A percentile compares a stretch with the other conserved stretches of the same genome.
Conservation (phyloP, 2,113 vertebrate species). For the Oreochromis niloticus region DNA sequence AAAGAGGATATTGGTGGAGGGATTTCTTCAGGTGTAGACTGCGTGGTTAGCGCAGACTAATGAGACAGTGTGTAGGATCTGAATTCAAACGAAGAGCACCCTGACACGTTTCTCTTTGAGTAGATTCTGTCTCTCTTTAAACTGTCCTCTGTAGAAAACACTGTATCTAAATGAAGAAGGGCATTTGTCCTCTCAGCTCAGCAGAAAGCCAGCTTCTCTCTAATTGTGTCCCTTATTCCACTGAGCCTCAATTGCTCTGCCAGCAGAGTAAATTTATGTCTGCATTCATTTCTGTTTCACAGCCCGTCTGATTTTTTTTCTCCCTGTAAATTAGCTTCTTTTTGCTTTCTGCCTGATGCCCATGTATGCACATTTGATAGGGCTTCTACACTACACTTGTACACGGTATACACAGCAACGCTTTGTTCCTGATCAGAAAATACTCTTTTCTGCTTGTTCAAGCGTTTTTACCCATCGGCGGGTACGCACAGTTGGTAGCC, state of each 20-base stretch:
- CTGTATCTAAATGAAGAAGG: background rate
- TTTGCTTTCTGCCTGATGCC: background rate
- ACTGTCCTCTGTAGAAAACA: background rate
- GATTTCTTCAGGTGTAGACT: background rate
- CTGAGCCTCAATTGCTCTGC: background rate
- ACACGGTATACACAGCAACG: background rate
- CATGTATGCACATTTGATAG: background rate
- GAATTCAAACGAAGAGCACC: background rate
- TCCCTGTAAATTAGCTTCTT: background rate
- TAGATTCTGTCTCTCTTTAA: background rate
- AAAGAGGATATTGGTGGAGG: background rate
- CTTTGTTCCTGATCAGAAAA: constrained; percentile 7
- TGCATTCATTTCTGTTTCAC: background rate
- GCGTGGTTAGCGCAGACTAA: background rate
- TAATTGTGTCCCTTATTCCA: background rate
- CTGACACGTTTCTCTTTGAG: background rate
- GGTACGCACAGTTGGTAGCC: background rate
- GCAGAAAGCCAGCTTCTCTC: background rate
- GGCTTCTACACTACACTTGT: background rate
- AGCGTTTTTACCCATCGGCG: background rate
- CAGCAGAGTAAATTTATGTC: background rate
- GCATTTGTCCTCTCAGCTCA: background rate
- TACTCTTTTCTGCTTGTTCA: background rate
- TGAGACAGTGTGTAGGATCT: background rate
- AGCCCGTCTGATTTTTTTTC: background rate